Percentiles rank a stretch among this genome's conserved stretches.
Evolutionary conservation across 2,113 vertebrate species (phyloP).

Genomic region (Accipiter cooperii): DNA sequence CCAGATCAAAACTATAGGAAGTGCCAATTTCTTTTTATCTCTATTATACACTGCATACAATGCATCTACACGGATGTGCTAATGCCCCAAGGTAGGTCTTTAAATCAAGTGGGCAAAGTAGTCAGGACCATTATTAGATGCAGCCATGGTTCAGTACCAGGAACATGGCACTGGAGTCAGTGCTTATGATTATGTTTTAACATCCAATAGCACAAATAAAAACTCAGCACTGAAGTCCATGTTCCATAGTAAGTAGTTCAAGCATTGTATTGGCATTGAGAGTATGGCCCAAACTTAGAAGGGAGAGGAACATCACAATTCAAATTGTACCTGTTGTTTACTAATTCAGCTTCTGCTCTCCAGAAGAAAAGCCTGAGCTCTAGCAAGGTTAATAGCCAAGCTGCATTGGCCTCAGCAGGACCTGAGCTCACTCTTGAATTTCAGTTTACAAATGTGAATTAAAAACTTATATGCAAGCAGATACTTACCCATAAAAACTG

Average conservation of each 20-base stretch:
- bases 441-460: background rate
- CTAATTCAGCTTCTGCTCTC: background rate
- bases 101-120: background rate
- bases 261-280: background rate
- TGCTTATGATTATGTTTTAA: background rate
- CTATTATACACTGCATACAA: background rate
- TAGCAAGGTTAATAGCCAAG: background rate
- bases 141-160: background rate
- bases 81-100: background rate
- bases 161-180: background rate
- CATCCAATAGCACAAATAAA: background rate
- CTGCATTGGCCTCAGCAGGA: background rate
- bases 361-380: background rate
- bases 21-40: background rate
- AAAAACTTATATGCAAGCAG: background rate
- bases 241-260: background rate
- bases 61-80: background rate
- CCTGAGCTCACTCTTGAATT: background rate
- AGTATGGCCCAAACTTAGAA: background rate
- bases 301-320: background rate
- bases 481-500: background rate
- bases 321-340: background rate
- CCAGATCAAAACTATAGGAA: background rate
- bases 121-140: background rate
- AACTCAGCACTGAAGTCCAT: background rate